Evolutionary conservation across 2,888 invertebrate genomes (phyloP).

Genomic region (Aphidius colemani): DNA sequence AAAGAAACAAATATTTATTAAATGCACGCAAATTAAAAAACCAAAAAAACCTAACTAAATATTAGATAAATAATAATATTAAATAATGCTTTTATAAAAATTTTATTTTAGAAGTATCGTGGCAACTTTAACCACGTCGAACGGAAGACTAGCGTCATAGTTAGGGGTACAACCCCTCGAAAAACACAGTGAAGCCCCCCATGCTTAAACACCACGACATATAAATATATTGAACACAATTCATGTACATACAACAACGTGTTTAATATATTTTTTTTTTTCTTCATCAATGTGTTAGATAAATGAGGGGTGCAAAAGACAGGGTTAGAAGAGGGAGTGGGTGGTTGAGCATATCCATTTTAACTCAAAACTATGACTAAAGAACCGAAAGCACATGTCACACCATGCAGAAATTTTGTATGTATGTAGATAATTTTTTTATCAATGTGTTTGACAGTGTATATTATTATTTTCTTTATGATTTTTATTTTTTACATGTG

Average conservation of each 20-base stretch:
- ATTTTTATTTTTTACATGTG: not conserved
- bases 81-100: constrained; percentile 6
- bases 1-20: no score
- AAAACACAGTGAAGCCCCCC: constrained; percentile 27
- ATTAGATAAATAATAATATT: no score
- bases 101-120: not conserved
- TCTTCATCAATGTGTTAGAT: constrained; percentile 26
- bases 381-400: constrained; percentile 41
- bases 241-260: constrained; percentile 37
- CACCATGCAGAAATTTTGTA: constrained; percentile 34
- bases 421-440: constrained; percentile 8
- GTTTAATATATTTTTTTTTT: constrained; percentile 40
- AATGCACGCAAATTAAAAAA: no score
- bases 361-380: constrained; percentile 44
- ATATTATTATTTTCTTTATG: constrained; percentile 10
- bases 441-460: constrained; percentile 3
- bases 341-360: constrained; percentile 18
- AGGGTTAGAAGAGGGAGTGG: constrained; percentile 29
- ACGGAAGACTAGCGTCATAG: constrained; percentile 29
- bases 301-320: constrained; percentile 18
- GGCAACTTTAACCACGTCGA: constrained; percentile 23
- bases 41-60: no score
- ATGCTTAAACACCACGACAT: constrained; percentile 18
- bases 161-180: constrained; percentile 31
- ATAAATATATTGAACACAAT: not conserved